Evolutionary conservation across 2,888 invertebrate genomes (phyloP).

Genomic region (Brachynemurus nebulosus): DNA sequence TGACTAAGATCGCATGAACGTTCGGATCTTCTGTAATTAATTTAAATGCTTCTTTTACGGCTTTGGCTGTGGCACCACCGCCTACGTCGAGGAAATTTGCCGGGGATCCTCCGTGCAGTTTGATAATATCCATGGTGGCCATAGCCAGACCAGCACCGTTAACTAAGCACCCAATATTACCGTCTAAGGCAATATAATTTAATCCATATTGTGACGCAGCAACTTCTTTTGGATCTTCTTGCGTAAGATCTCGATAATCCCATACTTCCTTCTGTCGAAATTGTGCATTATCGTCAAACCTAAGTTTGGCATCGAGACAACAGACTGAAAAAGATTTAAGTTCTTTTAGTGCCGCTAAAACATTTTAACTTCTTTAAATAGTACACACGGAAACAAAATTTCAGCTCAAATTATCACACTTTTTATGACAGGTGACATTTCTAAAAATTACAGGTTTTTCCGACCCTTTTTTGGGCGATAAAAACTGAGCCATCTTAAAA

Average conservation of each 20-base stretch:
- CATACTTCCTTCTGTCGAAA: constrained; percentile 86
- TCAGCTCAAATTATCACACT: too few species aligned
- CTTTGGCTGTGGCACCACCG: constrained; percentile 82
- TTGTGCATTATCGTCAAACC: constrained; percentile 90
- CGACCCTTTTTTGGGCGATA: too few species aligned
- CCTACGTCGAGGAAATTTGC: constrained; percentile 97
- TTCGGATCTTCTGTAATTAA: constrained; percentile 89
- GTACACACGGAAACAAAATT: too few species aligned
- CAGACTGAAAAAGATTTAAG: constrained; percentile 45
- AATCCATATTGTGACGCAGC: constrained; percentile 78
- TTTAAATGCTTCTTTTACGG: constrained; percentile 90
- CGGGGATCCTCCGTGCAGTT: constrained; percentile 86
- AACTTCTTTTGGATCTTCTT: constrained; percentile 87
- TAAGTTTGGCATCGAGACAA: constrained; percentile 88
- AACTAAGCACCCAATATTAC: constrained; percentile 88
- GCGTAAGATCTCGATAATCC: constrained; percentile 67
- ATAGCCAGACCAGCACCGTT: constrained; percentile 94
- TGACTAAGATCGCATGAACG: constrained; percentile 86
- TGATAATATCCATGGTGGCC: constrained; percentile 98
- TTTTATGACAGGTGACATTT: too few species aligned
- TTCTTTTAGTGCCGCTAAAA: not conserved
- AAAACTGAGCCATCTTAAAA: too few species aligned
- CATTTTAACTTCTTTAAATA: too few species aligned
- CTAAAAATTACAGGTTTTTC: too few species aligned
- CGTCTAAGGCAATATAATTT: constrained; percentile 91